These are phyloP conservation scores for Chaunax sp. DNA, from an alignment of 2,797 vertebrate species.

Conservation along the genomic window DNA sequence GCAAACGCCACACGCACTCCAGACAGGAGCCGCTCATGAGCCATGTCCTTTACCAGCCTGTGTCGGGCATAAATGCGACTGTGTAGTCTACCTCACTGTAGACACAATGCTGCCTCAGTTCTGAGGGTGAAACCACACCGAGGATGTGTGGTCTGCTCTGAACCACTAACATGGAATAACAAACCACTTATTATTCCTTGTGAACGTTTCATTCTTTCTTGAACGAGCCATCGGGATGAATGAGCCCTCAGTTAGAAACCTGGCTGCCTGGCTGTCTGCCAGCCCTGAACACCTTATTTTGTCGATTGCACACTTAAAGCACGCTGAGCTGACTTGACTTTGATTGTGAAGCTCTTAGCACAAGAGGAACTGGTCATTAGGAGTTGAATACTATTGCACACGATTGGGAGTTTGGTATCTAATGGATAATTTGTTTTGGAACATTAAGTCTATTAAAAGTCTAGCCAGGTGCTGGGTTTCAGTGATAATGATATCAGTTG, in stretches of 20 bases:
- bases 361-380: constrained; percentile 32
- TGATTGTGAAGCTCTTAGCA: constrained; percentile 21
- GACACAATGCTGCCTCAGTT: constrained; percentile 76
- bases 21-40: constrained; percentile 57
- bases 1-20: constrained; percentile 22
- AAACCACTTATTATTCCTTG: constrained; percentile 61
- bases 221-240: constrained; percentile 57
- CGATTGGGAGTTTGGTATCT: constrained; percentile 36
- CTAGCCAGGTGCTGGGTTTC: constrained; percentile 47
- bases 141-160: constrained; percentile 64
- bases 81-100: constrained; percentile 41
- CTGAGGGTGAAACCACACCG: constrained; percentile 66
- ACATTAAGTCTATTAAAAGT: constrained; percentile 54
- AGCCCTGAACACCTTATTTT: constrained; percentile 31
- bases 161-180: constrained; percentile 63
- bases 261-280: constrained; percentile 21
- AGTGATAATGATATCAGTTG: constrained; percentile 49
- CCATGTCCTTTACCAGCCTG: constrained; percentile 45
- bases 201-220: constrained; percentile 56
- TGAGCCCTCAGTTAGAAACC: constrained; percentile 37
- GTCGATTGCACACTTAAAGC: constrained; percentile 24
- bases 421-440: constrained; percentile 42
- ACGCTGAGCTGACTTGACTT: constrained; percentile 28
- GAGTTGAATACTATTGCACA: constrained; percentile 24
- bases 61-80: constrained; percentile 14